Base-by-base conservation (phyloP, 2,797 vertebrate genomes). In the Poeciliopsis infans region DNA sequence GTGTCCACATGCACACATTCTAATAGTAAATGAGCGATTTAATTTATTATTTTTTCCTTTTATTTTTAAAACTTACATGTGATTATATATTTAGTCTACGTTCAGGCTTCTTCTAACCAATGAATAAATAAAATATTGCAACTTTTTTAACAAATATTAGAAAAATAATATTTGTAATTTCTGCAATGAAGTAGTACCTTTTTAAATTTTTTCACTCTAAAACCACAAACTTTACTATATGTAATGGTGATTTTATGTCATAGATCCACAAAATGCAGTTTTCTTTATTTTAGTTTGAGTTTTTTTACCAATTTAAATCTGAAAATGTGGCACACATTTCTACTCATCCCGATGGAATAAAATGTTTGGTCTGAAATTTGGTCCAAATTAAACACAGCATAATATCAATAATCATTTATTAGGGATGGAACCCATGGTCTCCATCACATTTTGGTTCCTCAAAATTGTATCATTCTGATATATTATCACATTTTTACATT, bases 1-100 rank as follows among this genome's bases (percentile, higher is more conserved):
- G n/a, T n/a, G 72, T 86, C 86, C 86, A 90, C 87, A 85, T 90
- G 86, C 78, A 76, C 71, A 13, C 74, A 2, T 83, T 81, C 84
- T 79, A 64, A 78, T 85, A 80, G 74, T 84, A 84, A 88, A 79
- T 77, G 82, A 70, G 79, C 79, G 77, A 70, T 86, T 89, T 86
- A 68, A 79, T 84, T 12, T 45, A 0, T 49, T 7, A 7, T 51
- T 7, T 85, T 79, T 83, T 51, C 49, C 68, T 83, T 79, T 88
- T 92, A 86, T 82, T 90, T 88, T 86, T 43, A 83, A 79, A 81
- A 82, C 64, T 83, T 11, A 64, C 79, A 78, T 5, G 64, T 41
- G 69, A 83, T 69, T 23, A 49, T 7, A n/a, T 70, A 46, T 55
- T 70, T 0, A 23, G 23, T 0, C 69, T 33, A 68, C 2, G n/a